These are phyloP conservation scores for Heliconius eleuchia DNA, from an alignment of 1,140 invertebrate genomes.

Conservation along the genomic window DNA sequence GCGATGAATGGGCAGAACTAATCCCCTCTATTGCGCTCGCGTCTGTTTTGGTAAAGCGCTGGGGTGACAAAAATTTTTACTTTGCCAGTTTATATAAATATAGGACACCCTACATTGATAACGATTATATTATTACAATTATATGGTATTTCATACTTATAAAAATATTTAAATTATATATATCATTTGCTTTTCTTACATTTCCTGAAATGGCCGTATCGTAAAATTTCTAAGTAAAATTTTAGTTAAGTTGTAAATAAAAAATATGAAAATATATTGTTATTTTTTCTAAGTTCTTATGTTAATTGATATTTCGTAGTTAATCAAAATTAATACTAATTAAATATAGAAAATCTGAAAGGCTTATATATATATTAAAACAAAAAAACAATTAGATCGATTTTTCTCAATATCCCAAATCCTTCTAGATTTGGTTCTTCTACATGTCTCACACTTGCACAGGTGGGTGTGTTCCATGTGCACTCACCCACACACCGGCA, in stretches of 20 bases:
- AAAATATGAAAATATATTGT: too few species aligned
- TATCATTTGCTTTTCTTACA: too few species aligned
- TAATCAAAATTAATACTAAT: too few species aligned
- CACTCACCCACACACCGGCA: conserved; percentile 69
- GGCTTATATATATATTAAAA: too few species aligned
- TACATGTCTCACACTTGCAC: conserved; percentile 59
- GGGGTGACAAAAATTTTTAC: conserved; percentile 63
- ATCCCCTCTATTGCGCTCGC: conserved; percentile 67
- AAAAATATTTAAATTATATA: background rate
- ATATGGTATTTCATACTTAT: background rate
- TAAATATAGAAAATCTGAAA: too few species aligned
- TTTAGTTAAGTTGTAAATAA: too few species aligned
- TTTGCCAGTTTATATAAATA: background rate
- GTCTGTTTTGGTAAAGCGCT: conserved; percentile 68
- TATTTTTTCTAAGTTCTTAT: too few species aligned
- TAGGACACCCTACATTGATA: background rate
- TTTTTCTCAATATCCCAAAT: conserved; percentile 34
- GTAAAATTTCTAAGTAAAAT: too few species aligned
- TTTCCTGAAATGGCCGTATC: too few species aligned
- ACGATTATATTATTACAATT: background rate
- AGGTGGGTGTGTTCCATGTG: conserved; percentile 69
- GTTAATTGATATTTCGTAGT: too few species aligned
- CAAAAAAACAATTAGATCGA: background rate
- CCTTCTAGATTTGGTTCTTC: conserved; percentile 44
- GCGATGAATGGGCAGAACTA: conserved; percentile 66